phyloP scores from a whole-genome alignment of 2,797 vertebrate species.

The Centroberyx gerrardi region DNA sequence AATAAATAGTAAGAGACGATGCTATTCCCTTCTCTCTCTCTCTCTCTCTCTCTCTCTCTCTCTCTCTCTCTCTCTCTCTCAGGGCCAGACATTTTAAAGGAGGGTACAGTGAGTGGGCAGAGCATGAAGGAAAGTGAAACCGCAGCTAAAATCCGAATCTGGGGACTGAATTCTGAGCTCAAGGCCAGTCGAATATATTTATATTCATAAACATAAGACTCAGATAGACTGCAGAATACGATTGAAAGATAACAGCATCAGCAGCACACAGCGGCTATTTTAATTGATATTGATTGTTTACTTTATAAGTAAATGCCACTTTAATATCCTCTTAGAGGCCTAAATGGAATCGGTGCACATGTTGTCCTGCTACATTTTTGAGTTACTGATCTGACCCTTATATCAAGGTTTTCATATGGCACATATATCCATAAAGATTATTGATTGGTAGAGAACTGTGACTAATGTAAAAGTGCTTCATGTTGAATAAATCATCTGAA shows the following conservation, averaged over 20 bases:
- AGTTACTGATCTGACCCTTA: too few relatives aligned
- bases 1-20: constrained; percentile 5
- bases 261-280: too few relatives aligned
- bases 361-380: neutral
- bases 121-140: constrained; percentile 65
- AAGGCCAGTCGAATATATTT: neutral
- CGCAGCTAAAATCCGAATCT: neutral
- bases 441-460: neutral
- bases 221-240: neutral
- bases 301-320: neutral
- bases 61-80: constrained; percentile 13
- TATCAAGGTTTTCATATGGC: neutral
- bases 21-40: neutral
- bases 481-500: constrained; percentile 37
- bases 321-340: too few relatives aligned
- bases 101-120: constrained; percentile 82
- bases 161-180: neutral
- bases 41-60: constrained; percentile 20
- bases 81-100: constrained; percentile 83
- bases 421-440: neutral
- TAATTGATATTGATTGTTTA: neutral
- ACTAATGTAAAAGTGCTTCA: constrained; percentile 1
- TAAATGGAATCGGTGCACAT: neutral
- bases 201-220: neutral
- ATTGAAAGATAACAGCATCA: neutral